phyloP scores from a whole-genome alignment of 30 jellyfish, hydroid and myxozoan genomes.

The Haliclystus octoradiatus region DNA sequence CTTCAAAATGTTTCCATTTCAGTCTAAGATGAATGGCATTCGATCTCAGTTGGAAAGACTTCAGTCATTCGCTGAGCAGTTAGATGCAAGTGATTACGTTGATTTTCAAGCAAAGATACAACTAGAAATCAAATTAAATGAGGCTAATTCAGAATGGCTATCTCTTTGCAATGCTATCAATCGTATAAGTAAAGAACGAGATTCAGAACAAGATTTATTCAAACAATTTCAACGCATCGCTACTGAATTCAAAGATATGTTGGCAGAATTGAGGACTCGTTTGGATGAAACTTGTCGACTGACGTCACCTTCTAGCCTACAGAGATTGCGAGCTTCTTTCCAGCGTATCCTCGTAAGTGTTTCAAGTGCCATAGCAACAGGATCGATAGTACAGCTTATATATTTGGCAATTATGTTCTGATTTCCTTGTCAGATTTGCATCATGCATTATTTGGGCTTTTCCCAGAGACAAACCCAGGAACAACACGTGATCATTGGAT shows the following conservation, averaged over 20 bases:
- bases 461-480: no score
- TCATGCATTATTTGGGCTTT: no score
- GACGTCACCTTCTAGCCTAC: not conserved
- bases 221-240: not conserved
- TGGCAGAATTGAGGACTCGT: not conserved
- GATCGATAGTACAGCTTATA: no score
- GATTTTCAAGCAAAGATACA: constrained; percentile 30
- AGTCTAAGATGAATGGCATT: not conserved
- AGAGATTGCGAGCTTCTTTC: not conserved
- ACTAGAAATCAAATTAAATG: constrained; percentile 39
- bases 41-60: not conserved
- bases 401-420: no score
- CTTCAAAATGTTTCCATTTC: no score
- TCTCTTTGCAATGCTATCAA: not conserved
- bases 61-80: constrained; percentile 34
- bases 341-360: not conserved
- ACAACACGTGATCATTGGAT: no score
- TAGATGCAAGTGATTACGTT: constrained; percentile 28
- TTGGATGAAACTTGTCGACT: not conserved
- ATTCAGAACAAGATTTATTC: not conserved
- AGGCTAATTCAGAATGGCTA: constrained; percentile 31
- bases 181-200: not conserved
- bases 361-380: no score
- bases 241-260: not conserved
- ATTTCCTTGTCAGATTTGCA: no score